Evolutionary conservation across 2,888 invertebrate species (phyloP).

Genomic region (Erynnis tages): DNA sequence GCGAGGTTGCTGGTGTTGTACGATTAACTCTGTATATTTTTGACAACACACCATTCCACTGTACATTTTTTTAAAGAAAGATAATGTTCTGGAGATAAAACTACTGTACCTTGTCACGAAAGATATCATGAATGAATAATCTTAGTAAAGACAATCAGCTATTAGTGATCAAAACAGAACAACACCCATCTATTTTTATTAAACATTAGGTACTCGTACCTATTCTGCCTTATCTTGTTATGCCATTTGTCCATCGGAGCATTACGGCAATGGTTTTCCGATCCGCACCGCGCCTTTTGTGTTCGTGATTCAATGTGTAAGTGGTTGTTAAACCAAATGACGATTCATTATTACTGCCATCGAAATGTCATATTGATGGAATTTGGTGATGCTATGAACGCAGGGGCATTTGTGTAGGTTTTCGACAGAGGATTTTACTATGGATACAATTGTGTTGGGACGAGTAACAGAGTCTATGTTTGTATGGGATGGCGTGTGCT

Average conservation of each 20-base stretch:
- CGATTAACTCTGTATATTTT: too few relatives aligned
- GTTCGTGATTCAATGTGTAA: constrained; percentile 24
- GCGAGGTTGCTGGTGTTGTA: too few relatives aligned
- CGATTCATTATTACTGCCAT: constrained; percentile 12
- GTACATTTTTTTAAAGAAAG: too few relatives aligned
- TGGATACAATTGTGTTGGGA: too few relatives aligned
- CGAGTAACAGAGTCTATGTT: too few relatives aligned
- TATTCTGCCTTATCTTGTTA: constrained; percentile 18
- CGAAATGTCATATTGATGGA: constrained; percentile 3
- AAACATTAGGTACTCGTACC: constrained; percentile 2
- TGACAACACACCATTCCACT: too few relatives aligned
- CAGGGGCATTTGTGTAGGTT: neutral
- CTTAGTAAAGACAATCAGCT: too few relatives aligned
- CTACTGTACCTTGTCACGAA: too few relatives aligned
- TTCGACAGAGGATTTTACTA: too few relatives aligned
- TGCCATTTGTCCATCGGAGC: constrained; percentile 25
- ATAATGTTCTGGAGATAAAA: too few relatives aligned
- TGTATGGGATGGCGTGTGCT: too few relatives aligned
- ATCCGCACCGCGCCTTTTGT: constrained; percentile 24
- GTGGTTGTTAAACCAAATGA: constrained; percentile 23
- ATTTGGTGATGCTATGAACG: neutral
- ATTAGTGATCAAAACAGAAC: neutral
- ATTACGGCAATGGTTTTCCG: constrained; percentile 36
- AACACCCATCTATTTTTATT: constrained; percentile 12
- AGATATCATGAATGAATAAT: too few relatives aligned